These are phyloP conservation scores for Heterodera filipjevi DNA, from an alignment of 2,888 invertebrate genomes.

Conservation along the genomic window DNA sequence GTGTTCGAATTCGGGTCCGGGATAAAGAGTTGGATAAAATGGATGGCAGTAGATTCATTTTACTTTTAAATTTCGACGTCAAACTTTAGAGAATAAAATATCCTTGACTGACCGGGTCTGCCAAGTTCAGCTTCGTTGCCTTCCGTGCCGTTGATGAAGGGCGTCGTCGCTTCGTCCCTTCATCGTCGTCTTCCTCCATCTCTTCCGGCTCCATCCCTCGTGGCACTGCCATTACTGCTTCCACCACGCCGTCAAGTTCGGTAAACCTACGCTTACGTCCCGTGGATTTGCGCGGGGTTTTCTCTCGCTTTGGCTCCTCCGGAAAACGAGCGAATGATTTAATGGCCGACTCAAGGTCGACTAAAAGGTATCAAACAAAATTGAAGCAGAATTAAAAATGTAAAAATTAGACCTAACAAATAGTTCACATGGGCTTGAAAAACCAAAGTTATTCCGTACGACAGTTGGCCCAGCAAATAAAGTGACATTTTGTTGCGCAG, in stretches of 20 bases:
- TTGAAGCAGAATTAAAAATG: neutral
- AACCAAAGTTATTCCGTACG: slow-evolving; percentile 33
- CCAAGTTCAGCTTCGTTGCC: slow-evolving; percentile 22
- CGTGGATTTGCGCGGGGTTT: neutral
- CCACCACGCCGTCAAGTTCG: neutral
- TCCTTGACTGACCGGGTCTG: slow-evolving; percentile 24
- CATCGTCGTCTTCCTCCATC: slow-evolving; percentile 5
- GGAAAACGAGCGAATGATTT: slow-evolving; percentile 24
- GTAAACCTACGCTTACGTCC: slow-evolving; percentile 4
- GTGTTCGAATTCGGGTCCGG: too few species aligned
- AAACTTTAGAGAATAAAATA: too few species aligned
- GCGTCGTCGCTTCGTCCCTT: slow-evolving; percentile 24
- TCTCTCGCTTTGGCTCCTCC: slow-evolving; percentile 15
- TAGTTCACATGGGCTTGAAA: slow-evolving; percentile 27
- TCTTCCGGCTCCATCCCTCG: slow-evolving; percentile 27
- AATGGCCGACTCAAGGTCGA: neutral
- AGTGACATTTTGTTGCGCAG: slow-evolving; percentile 38
- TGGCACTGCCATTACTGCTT: slow-evolving; percentile 2
- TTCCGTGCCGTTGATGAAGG: neutral
- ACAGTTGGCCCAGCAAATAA: slow-evolving; percentile 33
- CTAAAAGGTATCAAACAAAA: slow-evolving; percentile 21
- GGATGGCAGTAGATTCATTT: too few species aligned
- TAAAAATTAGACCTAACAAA: slow-evolving; percentile 3
- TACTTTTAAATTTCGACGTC: too few species aligned
- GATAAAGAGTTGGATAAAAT: too few species aligned